phyloP scores from a whole-genome alignment of 2,888 invertebrate species.

The Macrosoma leucophasiata region DNA sequence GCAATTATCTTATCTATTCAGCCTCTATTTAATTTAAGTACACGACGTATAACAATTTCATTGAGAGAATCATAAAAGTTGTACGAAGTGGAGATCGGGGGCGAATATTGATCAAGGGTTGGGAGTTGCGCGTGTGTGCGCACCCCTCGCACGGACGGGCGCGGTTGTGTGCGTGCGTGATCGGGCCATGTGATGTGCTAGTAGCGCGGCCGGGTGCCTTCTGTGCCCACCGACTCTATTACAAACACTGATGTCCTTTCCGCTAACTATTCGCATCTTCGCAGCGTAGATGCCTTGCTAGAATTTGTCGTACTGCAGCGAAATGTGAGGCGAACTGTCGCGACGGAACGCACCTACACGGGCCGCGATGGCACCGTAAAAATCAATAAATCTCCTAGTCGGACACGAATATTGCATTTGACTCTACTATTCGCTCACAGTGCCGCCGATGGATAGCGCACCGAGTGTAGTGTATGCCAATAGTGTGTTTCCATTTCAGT shows the following conservation, averaged over 20 bases:
- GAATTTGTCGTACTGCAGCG: no score
- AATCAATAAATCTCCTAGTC: conserved; percentile 60
- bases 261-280: conserved; percentile 25
- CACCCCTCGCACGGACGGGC: conserved; percentile 31
- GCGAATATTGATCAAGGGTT: conserved; percentile 67
- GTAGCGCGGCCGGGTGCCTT: conserved; percentile 34
- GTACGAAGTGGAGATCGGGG: conserved; percentile 46
- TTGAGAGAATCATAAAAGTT: conserved; percentile 48
- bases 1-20: no score
- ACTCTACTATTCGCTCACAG: conserved; percentile 29
- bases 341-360: conserved; percentile 28
- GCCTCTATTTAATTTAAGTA: not conserved
- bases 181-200: conserved; percentile 46
- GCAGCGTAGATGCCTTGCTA: conserved; percentile 20
- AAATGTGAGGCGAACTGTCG: conserved; percentile 34
- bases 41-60: conserved; percentile 25
- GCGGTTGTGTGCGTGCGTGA: conserved; percentile 33
- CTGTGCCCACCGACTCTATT: conserved; percentile 34
- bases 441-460: conserved; percentile 34
- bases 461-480: conserved; percentile 44
- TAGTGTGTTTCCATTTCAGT: conserved; percentile 66
- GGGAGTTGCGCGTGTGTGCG: conserved; percentile 45
- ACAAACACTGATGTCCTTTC: conserved; percentile 39
- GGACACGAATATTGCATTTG: conserved; percentile 45
- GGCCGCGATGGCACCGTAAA: conserved; percentile 42